These are phyloP conservation scores for Geotrupes spiniger DNA, from an alignment of 2,888 invertebrate genomes.

Conservation along the genomic window DNA sequence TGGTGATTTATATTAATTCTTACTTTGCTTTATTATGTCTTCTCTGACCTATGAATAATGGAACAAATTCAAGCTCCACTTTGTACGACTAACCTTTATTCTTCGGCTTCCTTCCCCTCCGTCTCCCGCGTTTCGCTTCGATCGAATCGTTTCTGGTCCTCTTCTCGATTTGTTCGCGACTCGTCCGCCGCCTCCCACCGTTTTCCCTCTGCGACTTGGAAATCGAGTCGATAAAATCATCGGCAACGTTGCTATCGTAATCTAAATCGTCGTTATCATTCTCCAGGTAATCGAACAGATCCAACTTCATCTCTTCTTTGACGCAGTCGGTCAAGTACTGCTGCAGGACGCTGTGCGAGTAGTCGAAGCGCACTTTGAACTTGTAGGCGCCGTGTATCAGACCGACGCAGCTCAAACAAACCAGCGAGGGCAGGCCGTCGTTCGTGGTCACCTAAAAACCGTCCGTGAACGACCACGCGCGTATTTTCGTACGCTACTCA, in stretches of 20 bases:
- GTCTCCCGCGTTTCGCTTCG: constrained; percentile 13
- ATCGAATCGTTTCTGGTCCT: constrained; percentile 11
- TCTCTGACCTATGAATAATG: too few species aligned
- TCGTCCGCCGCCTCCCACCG: constrained; percentile 20
- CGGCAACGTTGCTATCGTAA: constrained; percentile 20
- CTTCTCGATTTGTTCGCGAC: constrained; percentile 25
- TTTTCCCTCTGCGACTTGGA: constrained; percentile 19
- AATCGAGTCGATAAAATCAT: constrained; percentile 21
- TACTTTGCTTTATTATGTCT: too few species aligned
- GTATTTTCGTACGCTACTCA: constrained; percentile 18
- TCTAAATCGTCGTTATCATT: constrained; percentile 19
- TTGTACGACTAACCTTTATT: constrained; percentile 6
- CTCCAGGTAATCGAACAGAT: constrained; percentile 19
- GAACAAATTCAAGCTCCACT: too few species aligned
- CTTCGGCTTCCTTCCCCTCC: constrained; percentile 18
- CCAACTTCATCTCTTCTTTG: constrained; percentile 21
- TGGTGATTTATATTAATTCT: too few species aligned
- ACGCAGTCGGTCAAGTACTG: constrained; percentile 26
- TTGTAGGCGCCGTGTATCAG: constrained; percentile 32
- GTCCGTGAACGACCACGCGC: background rate
- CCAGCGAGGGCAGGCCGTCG: constrained; percentile 28
- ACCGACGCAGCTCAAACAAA: constrained; percentile 31
- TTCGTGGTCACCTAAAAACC: constrained; percentile 23
- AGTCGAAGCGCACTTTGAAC: constrained; percentile 33
- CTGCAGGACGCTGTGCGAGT: constrained; percentile 29